Percentiles rank a stretch among this genome's conserved stretches.
Evolutionary conservation across 2,797 vertebrate species (phyloP).

Genomic region (Phoxinus dragarum): DNA sequence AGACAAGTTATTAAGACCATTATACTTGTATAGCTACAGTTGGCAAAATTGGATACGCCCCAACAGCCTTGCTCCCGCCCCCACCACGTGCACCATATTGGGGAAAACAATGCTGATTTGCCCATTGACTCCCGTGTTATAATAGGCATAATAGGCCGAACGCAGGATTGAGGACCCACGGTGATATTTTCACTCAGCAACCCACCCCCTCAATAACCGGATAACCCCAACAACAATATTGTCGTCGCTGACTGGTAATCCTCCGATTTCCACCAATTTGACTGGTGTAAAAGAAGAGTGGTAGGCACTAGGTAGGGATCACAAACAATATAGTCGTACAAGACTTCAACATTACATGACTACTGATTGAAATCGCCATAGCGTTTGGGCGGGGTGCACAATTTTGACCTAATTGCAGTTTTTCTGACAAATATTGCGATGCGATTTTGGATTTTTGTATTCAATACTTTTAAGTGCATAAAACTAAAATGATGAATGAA

Average conservation of each 20-base stretch:
- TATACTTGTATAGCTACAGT: not conserved
- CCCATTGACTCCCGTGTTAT: not conserved
- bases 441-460: slow-evolving; percentile 40
- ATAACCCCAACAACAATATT: too few relatives aligned
- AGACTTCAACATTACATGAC: too few relatives aligned
- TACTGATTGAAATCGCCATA: too few relatives aligned
- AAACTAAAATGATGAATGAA: slow-evolving; percentile 44
- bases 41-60: not conserved
- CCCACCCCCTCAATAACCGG: too few relatives aligned
- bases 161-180: not conserved
- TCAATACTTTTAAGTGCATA: slow-evolving; percentile 42
- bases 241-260: too few relatives aligned
- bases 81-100: not conserved
- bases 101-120: not conserved
- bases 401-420: slow-evolving; percentile 25
- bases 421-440: slow-evolving; percentile 39
- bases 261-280: too few relatives aligned
- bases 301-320: too few relatives aligned
- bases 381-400: not conserved
- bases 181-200: too few relatives aligned
- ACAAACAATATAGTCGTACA: too few relatives aligned
- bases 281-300: too few relatives aligned
- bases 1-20: slow-evolving; percentile 6
- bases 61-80: slow-evolving; percentile 1
- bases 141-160: not conserved